phyloP scores from a whole-genome alignment of 2,888 invertebrate genomes.

The Drosophila sordidula region DNA sequence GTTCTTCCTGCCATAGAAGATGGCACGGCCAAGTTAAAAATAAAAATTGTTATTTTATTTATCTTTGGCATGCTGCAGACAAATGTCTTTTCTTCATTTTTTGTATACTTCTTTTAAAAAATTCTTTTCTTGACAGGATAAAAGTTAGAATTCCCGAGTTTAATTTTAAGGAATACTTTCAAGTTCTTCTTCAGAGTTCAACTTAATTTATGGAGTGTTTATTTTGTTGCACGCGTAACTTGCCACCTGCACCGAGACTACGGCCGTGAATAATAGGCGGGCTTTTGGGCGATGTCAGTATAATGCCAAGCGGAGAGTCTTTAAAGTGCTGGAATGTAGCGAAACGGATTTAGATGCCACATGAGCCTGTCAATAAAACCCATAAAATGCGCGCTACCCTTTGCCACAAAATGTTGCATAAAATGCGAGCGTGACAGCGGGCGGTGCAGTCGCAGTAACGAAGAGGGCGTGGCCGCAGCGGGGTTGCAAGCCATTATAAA shows the following conservation, averaged over 20 bases:
- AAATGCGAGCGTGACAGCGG: constrained; percentile 50
- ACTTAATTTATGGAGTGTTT: background rate
- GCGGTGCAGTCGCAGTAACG: constrained; percentile 34
- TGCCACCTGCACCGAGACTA: background rate
- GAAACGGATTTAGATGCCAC: constrained; percentile 2
- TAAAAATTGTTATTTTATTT: too few species aligned
- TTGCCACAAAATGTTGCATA: constrained; percentile 63
- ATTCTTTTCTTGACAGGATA: too few species aligned
- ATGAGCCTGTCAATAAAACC: constrained; percentile 51
- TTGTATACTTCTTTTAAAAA: too few species aligned
- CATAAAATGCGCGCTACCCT: constrained; percentile 43
- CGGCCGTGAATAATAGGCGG: constrained; percentile 1
- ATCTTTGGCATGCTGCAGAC: too few species aligned
- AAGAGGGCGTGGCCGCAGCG: constrained; percentile 48
- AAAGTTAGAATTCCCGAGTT: too few species aligned
- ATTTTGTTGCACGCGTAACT: background rate
- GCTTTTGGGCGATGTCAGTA: constrained; percentile 29
- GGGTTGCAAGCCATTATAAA: constrained; percentile 41
- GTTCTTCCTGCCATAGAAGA: too few species aligned
- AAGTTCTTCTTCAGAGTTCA: too few species aligned
- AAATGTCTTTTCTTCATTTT: too few species aligned
- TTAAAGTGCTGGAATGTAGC: constrained; percentile 16
- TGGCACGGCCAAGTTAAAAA: too few species aligned
- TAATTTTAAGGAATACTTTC: too few species aligned
- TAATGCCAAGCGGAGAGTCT: constrained; percentile 18